phyloP scores from a whole-genome alignment of 2,113 vertebrate species.

The Delphinus delphis region DNA sequence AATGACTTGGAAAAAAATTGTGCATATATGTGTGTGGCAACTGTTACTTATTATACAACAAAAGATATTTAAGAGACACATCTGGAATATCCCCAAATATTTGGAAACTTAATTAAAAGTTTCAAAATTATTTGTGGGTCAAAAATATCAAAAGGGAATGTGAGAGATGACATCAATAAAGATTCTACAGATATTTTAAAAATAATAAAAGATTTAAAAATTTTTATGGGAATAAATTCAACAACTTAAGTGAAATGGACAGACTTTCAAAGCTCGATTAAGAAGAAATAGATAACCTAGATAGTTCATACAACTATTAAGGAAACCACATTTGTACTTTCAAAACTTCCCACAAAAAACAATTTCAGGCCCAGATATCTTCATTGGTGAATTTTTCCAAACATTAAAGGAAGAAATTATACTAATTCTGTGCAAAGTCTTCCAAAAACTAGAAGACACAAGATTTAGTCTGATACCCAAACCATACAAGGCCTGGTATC shows the following conservation, averaged over 20 bases:
- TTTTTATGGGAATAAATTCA: background rate
- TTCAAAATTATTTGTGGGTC: background rate
- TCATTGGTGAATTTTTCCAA: constrained; percentile 18
- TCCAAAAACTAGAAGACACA: background rate
- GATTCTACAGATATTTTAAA: background rate
- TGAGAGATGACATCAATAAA: background rate
- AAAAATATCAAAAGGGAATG: background rate
- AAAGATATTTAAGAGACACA: background rate
- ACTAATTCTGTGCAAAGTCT: background rate
- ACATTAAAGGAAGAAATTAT: background rate
- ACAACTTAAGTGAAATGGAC: background rate
- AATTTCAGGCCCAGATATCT: background rate
- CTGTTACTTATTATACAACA: background rate
- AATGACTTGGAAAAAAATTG: background rate
- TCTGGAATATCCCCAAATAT: background rate
- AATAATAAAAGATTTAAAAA: background rate
- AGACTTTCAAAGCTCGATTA: background rate
- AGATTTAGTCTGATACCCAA: background rate
- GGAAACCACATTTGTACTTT: background rate
- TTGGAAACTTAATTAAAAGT: background rate
- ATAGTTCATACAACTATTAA: background rate
- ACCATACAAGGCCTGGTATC: background rate
- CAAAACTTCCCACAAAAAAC: background rate
- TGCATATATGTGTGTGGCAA: background rate
- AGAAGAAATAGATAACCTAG: background rate